phyloP scores from a whole-genome alignment of 2,113 vertebrate genomes.

The Entomyzon cyanotis region DNA sequence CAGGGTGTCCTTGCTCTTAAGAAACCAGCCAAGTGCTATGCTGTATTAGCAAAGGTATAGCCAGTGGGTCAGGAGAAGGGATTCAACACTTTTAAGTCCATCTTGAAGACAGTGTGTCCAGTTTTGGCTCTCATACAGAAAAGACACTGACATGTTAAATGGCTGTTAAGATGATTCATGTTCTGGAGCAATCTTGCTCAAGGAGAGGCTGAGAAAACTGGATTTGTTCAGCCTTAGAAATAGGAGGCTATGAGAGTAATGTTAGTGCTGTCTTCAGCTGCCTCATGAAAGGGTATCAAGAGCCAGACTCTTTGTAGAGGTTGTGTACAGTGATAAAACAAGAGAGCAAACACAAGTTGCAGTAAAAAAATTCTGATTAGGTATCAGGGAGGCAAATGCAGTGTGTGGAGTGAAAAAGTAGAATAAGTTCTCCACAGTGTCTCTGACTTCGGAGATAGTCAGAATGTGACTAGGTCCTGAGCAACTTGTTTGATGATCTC shows the following conservation, averaged over 20 bases:
- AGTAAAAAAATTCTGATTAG: background rate
- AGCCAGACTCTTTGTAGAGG: background rate
- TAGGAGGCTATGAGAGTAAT: background rate
- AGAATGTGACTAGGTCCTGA: background rate
- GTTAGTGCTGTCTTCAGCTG: background rate
- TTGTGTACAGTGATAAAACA: background rate
- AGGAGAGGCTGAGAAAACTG: background rate
- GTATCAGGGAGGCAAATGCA: background rate
- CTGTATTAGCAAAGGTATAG: background rate
- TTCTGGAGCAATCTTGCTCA: background rate
- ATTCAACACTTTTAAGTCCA: background rate
- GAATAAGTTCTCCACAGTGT: background rate
- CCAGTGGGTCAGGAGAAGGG: background rate
- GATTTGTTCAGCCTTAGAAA: background rate
- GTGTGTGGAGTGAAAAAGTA: background rate
- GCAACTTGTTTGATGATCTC: background rate
- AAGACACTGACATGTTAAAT: background rate
- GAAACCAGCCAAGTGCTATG: background rate
- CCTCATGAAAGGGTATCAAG: background rate
- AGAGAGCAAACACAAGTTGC: background rate
- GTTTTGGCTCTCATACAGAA: background rate
- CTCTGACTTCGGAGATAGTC: background rate
- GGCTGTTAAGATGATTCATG: background rate
- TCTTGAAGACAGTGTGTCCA: background rate
- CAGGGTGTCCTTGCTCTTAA: background rate